Evolutionary conservation across 2,113 vertebrate genomes (phyloP), one percentile per base, ranked within the genome.

Genomic region (Gymnobelideus leadbeateri): DNA sequence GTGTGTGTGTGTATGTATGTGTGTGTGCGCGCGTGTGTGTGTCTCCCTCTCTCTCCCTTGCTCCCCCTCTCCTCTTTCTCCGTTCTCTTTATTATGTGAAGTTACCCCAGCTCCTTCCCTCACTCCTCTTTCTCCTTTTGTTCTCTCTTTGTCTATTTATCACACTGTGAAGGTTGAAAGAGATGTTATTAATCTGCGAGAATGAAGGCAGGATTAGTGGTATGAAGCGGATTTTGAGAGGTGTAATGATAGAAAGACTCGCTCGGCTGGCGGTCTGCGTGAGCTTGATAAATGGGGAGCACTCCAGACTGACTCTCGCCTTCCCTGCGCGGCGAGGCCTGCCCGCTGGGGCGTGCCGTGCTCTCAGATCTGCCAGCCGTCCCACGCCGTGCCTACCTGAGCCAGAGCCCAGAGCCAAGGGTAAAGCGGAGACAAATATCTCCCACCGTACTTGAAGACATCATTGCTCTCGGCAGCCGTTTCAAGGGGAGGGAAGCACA

Each of bases 151-250:
- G 99, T 99, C 99, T 99, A 99, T 99, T 99, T 99, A 99, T 99
- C 99, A 99, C 99, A 99, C 99, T 99, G 99, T 99, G 99, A 99
- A 99, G 99, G 99, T 99, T 99, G 99, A 99, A 99, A 99, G 99
- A 99, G 99, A 99, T 99, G 99, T 99, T 99, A 99, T 99, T 99
- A 99, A 99, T 99, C 99, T 99, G 99, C 99, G 99, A 99, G 99
- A 99, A 99, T 99, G 99, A 99, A 99, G 99, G 99, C 99, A 99
- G 99, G 99, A 99, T 99, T 99, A 99, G 99, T 99, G 99, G 99
- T 99, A 99, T 99, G 99, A 99, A 99, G 99, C 99, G 99, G 99
- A 99, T 99, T 99, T 99, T 99, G 99, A 99, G 99, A 99, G 99
- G 99, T 99, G 99, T 99, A 99, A 99, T 99, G 99, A 99, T 99